Evolutionary conservation across 2,113 vertebrate genomes (phyloP).

Genomic region (Megalops atlanticus): DNA sequence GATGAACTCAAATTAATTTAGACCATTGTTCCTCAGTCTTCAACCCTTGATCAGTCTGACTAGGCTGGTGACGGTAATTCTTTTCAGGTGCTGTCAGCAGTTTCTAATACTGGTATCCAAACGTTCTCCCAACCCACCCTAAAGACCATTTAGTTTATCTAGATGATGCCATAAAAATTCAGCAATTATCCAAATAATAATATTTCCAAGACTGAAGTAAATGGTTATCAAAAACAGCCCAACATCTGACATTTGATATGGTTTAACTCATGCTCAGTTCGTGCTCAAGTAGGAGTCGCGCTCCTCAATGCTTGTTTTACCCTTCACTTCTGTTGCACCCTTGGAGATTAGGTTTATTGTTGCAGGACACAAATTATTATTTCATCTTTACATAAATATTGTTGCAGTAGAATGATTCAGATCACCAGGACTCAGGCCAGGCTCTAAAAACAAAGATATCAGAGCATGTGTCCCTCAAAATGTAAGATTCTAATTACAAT

Average conservation of each 20-base stretch:
- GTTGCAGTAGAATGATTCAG: not conserved
- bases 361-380: constrained; percentile 7
- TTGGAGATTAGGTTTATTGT: not conserved
- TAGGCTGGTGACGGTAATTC: too few relatives aligned
- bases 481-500: not conserved
- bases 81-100: too few relatives aligned
- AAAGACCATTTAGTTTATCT: not conserved
- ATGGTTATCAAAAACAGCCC: not conserved
- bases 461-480: not conserved
- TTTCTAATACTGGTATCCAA: too few relatives aligned
- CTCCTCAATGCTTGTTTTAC: not conserved
- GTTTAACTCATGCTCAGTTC: not conserved
- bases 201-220: not conserved
- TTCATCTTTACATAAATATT: constrained; percentile 10
- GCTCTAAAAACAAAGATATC: not conserved
- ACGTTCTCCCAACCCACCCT: too few relatives aligned
- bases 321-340: not conserved
- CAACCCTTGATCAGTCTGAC: not conserved
- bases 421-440: not conserved
- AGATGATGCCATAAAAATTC: not conserved
- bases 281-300: too few relatives aligned
- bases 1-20: not conserved
- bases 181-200: not conserved
- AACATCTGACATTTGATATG: constrained; percentile 7
- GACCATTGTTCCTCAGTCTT: not conserved